A percentile compares a stretch with the other conserved stretches of the same genome.
Conservation (phyloP, 2,888 invertebrate species). For the Sepiola atlantica region DNA sequence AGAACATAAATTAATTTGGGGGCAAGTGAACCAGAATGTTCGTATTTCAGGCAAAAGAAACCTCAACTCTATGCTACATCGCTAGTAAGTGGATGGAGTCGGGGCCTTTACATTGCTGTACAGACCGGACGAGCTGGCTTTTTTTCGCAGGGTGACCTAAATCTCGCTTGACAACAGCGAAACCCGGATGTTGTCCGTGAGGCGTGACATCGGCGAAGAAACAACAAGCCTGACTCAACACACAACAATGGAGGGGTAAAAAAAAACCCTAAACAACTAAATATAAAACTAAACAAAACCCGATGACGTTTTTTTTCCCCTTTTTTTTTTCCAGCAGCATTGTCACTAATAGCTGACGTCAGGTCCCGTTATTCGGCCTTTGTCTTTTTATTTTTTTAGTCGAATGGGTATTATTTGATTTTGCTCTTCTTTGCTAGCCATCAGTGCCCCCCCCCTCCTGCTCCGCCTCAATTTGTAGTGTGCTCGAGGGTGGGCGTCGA, state of each 20-base stretch:
- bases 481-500: no score
- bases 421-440: background rate
- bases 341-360: slow-evolving; percentile 19
- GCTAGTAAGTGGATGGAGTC: background rate
- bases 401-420: background rate
- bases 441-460: no score
- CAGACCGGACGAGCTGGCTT: background rate
- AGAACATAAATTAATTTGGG: no score
- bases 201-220: slow-evolving; percentile 8
- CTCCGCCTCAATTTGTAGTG: no score
- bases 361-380: background rate
- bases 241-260: background rate
- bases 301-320: background rate
- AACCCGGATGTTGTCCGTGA: background rate
- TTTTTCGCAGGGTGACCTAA: background rate
- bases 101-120: background rate
- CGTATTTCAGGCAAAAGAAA: no score
- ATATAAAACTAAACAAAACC: no score
- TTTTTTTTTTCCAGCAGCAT: background rate
- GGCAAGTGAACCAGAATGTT: no score
- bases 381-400: background rate
- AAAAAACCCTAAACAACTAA: no score
- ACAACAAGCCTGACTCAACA: slow-evolving; percentile 4
- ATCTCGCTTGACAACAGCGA: background rate
- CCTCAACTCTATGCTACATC: no score